Conservation (phyloP, 2,113 vertebrate genomes). For the Ctenodactylus gundi region DNA sequence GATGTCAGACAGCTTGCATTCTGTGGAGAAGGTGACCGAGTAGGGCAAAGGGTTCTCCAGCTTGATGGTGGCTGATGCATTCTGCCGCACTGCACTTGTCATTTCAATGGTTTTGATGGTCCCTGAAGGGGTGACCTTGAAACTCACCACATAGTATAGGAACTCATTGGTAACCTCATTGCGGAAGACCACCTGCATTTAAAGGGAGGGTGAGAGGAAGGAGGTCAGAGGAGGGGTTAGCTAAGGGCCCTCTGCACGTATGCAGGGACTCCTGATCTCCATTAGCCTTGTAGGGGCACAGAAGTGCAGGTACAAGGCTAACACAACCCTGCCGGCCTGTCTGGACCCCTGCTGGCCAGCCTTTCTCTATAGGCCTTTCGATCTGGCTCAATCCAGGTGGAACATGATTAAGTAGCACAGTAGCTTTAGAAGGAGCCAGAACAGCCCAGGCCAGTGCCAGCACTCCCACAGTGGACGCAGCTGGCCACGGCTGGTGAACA, state of each 20-base stretch:
- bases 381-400: neutral
- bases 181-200: conserved; percentile 89
- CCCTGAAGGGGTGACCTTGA: conserved; percentile 84
- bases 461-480: neutral
- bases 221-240: neutral
- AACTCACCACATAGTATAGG: conserved; percentile 87
- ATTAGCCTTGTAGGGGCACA: rapidly evolving
- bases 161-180: conserved; percentile 89
- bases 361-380: neutral
- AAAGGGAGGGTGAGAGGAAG: neutral
- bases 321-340: neutral
- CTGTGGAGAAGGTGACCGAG: conserved; percentile 80
- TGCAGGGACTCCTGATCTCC: neutral
- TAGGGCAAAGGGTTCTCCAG: conserved; percentile 90
- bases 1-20: conserved; percentile 87
- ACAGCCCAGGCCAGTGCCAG: neutral
- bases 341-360: neutral
- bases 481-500: neutral
- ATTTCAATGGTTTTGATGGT: conserved; percentile 85
- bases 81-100: conserved; percentile 83
- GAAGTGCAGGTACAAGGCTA: neutral
- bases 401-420: neutral
- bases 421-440: neutral
- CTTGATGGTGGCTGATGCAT: conserved; percentile 76
- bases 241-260: neutral